Conservation (phyloP, 2,888 invertebrate genomes). For the Papilio demoleus region DNA sequence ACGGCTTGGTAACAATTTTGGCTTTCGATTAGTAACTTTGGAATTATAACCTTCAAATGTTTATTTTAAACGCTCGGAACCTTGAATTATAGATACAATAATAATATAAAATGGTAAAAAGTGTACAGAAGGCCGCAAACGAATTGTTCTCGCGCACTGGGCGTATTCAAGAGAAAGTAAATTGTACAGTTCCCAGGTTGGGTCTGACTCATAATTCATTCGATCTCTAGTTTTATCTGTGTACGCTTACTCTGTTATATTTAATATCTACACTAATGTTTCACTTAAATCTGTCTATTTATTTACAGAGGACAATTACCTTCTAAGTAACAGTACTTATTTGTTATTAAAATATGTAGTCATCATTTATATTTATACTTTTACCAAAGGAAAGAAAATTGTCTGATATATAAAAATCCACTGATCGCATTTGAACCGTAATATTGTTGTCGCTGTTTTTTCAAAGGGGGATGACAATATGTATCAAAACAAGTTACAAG, state of each 20-base stretch:
- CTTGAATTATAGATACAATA: constrained; percentile 15
- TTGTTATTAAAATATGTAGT: no score
- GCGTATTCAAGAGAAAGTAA: constrained; percentile 38
- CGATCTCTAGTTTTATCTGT: constrained; percentile 21
- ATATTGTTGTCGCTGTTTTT: no score
- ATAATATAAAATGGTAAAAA: constrained; percentile 27
- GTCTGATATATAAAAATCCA: no score
- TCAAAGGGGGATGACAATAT: no score
- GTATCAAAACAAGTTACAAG: no score
- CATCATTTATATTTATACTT: no score
- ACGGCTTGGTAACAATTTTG: neutral
- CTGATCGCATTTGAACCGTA: no score
- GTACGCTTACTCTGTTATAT: constrained; percentile 6
- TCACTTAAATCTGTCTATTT: constrained; percentile 4
- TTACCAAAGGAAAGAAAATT: no score
- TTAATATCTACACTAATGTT: constrained; percentile 5
- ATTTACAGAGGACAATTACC: no score
- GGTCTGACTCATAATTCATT: constrained; percentile 39
- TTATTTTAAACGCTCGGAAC: neutral
- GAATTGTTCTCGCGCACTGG: constrained; percentile 30
- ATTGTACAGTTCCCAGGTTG: constrained; percentile 33
- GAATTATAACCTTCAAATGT: constrained; percentile 15
- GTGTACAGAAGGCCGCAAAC: constrained; percentile 21
- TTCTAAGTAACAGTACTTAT: no score
- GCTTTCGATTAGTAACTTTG: neutral